Evolutionary conservation across 2,113 vertebrate species (phyloP).

Genomic region (Neopipo cinnamomea): DNA sequence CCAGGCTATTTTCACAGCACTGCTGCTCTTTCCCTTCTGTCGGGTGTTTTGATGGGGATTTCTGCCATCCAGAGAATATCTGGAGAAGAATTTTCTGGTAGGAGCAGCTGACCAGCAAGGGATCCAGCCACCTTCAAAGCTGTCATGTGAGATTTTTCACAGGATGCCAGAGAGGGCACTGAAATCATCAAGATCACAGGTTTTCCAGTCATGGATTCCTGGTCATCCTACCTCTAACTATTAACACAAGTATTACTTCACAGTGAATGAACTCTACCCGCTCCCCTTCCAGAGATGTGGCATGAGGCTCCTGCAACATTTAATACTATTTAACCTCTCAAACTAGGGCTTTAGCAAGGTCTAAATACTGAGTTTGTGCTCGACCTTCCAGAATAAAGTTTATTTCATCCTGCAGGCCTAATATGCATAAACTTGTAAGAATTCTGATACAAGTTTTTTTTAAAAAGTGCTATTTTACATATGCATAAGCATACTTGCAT

Average conservation of each 20-base stretch:
- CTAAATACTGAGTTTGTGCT: neutral
- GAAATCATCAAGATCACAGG: slow-evolving; percentile 52
- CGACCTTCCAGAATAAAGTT: neutral
- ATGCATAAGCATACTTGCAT: neutral
- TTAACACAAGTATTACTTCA: slow-evolving; percentile 64
- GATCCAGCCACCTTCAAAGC: neutral
- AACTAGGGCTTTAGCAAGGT: neutral
- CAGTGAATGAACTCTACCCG: neutral
- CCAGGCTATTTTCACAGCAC: neutral
- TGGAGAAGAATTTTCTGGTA: neutral
- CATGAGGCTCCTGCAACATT: neutral
- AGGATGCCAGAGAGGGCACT: slow-evolving; percentile 52
- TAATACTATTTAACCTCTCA: neutral
- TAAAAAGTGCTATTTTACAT: neutral
- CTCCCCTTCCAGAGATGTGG: neutral
- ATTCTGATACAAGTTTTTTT: neutral
- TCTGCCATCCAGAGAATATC: neutral
- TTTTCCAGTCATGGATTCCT: slow-evolving; percentile 4
- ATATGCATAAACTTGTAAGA: neutral
- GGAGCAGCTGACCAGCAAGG: slow-evolving; percentile 31
- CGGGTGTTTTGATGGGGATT: neutral
- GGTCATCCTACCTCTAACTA: slow-evolving; percentile 44
- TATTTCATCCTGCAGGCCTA: neutral
- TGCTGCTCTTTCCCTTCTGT: neutral
- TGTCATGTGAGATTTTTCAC: slow-evolving; percentile 60